Evolutionary conservation across 53 echinoderm and acorn worm species (phyloP), one percentile per base, ranked within the genome.

Genomic region (Luidia sarsii): DNA sequence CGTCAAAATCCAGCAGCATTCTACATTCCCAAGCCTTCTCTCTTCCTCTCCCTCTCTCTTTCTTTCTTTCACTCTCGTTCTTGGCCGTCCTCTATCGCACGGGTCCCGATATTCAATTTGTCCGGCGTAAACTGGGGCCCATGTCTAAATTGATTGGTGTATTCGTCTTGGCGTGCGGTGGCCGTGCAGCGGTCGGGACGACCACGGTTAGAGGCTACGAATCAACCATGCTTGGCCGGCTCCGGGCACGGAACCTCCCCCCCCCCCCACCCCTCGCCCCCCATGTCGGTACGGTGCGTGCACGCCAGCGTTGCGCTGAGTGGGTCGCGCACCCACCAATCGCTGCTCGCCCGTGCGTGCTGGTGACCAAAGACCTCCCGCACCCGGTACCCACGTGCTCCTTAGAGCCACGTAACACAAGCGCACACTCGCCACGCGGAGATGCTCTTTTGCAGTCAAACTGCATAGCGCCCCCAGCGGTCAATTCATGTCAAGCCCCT

Each of bases 141-240:
- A 61, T 77, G 61, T 77, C 48, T 41, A 31, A 59, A 77, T 77
- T 77, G 77, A 77, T 77, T 61, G 60, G 62, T 43, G 20, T 59
- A n/a, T 77, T 48, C 46, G 19, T 46, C 48, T 48, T 14, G 11
- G 43, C 71, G 52, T 63, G 1, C 34, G 11, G 33, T 63, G 9
- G 15, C 32, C 63, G 8, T 16, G 15, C 35, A 15, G 7, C 34
- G 3, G 41, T 6, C 11, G 41, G 11, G 41, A 41, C 6, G 41
- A 41, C 41, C 41, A 41, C 41, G 11, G 41, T 11, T 41, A 11
- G 6, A 41, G 18, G 63, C 36, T 34, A 36, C 63, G 35, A 13
- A 63, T 63, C 63, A 63, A 29, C 34, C 36, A 63, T 20, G 63
- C 63, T 63, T 35, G 34, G 63, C 36, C 19, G 59, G 30, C 10